phyloP scores from a whole-genome alignment of 1,140 invertebrate genomes.

The Asobara japonica region DNA sequence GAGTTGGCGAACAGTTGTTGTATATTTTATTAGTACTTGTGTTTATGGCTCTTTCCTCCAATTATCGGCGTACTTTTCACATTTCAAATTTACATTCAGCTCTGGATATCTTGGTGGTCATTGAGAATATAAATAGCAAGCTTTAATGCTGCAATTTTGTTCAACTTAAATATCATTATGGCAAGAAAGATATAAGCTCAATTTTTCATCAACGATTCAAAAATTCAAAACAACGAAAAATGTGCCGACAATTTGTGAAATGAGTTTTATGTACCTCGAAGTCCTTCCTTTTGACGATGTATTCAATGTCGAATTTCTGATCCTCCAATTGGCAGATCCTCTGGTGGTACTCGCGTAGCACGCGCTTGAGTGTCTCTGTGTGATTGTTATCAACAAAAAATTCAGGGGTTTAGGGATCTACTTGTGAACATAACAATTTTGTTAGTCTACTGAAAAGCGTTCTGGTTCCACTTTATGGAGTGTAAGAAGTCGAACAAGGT shows the following conservation, averaged over 20 bases:
- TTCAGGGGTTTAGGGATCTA: slow-evolving; percentile 23
- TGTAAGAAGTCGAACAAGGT: too few species aligned
- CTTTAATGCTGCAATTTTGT: too few species aligned
- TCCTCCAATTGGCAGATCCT: slow-evolving; percentile 90
- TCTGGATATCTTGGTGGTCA: too few species aligned
- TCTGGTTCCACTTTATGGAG: neutral
- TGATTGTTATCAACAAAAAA: slow-evolving; percentile 39
- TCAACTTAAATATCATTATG: too few species aligned
- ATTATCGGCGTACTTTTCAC: too few species aligned
- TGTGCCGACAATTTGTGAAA: too few species aligned
- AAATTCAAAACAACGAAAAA: too few species aligned
- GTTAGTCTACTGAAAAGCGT: neutral
- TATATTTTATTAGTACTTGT: slow-evolving; percentile 30
- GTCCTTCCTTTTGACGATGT: slow-evolving; percentile 97
- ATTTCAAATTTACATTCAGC: too few species aligned
- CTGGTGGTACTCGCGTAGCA: slow-evolving; percentile 87
- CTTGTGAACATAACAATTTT: slow-evolving; percentile 10
- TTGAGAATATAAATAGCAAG: too few species aligned
- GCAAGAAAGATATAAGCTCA: too few species aligned
- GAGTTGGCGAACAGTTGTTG: neutral
- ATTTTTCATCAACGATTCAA: too few species aligned
- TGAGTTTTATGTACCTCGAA: slow-evolving; percentile 79
- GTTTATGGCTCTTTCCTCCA: too few species aligned
- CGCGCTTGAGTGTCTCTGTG: slow-evolving; percentile 75
- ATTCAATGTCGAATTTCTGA: slow-evolving; percentile 98